Evolutionary conservation across 92 coral and sea anemone species (phyloP), one percentile per base, ranked within the genome.

Genomic region (Porites evermanni): DNA sequence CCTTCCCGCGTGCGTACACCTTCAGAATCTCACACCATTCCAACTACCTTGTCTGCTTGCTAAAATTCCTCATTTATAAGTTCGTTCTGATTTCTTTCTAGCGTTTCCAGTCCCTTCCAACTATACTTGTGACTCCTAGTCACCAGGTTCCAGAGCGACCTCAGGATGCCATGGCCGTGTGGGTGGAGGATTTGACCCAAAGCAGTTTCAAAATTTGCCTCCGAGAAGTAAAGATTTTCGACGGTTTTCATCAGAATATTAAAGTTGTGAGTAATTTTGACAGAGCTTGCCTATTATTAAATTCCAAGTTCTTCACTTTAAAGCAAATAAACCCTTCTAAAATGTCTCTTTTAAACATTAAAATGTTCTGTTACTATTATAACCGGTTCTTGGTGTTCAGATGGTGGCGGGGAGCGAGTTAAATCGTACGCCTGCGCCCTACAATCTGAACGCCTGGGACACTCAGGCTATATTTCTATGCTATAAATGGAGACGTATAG

Each of bases 211-310:
- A 50, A 47, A 8, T 74, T 32, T 74, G 78, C 47, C 44, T 71
- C 52, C 21, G 76, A 18, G 76, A 71, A 71, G 47, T 23, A 29
- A 71, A 71, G 76, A 32, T 71, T 50, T 74, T 74, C 29, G 78
- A 44, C 21, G 78, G 78, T 16, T 10, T n/a, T 6, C 78, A 74
- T 17, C 20, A 38, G 17, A 74, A 44, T 23, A 74, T 29, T 8
- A 50, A 44, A 73, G 10, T 73, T 50, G 53, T 73, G 17, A 29
- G 75, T 63, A 7, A 63, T 12, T 16, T 59, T 12, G 64, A 59
- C 64, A 24, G 12, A 1, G 3, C 18, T 59, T 64, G 1, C 4
- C 21, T 64, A n/a, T 64, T 1, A 32, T 32, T 32, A 3, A 32
- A 32, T 32, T 32, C 44, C 44, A 32, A 32, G 44, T 32, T 32